A percentile compares a stretch with the other conserved stretches of the same genome.
Evolutionary conservation across 2,113 vertebrate species (phyloP).

Genomic region (Formicarius rufipectus): DNA sequence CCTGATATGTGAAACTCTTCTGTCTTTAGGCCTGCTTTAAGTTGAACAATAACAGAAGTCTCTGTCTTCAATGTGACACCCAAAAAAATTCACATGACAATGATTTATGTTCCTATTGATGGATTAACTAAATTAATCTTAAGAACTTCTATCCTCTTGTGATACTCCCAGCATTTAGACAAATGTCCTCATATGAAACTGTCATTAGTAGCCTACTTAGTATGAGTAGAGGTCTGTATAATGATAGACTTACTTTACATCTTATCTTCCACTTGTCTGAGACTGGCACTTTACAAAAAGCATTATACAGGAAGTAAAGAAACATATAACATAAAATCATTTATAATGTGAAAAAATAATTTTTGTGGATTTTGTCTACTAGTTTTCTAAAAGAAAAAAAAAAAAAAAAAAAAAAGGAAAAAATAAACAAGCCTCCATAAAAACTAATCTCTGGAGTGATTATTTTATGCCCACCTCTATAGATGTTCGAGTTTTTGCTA

Average conservation of each 20-base stretch:
- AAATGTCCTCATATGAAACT: neutral
- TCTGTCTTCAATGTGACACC: neutral
- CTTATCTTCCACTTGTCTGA: neutral
- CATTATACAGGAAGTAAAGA: neutral
- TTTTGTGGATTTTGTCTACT: neutral
- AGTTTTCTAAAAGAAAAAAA: neutral
- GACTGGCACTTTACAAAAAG: neutral
- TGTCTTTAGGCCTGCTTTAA: neutral
- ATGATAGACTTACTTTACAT: neutral
- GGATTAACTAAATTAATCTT: neutral
- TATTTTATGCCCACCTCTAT: neutral
- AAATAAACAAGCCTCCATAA: neutral
- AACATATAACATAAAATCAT: neutral
- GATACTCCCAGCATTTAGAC: neutral
- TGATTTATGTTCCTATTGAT: neutral
- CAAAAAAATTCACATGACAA: rapidly evolving
- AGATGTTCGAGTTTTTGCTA: neutral
- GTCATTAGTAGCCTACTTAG: neutral
- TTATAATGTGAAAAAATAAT: neutral
- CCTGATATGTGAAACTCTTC: neutral
- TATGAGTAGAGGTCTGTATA: neutral
- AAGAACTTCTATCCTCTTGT: neutral
- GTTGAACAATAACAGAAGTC: neutral
- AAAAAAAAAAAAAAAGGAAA: neutral
- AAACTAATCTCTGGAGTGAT: neutral